A percentile compares a stretch with the other conserved stretches of the same genome.
phyloP scores from a whole-genome alignment of 2,888 invertebrate genomes.

The Digitonthophagus gazella region DNA sequence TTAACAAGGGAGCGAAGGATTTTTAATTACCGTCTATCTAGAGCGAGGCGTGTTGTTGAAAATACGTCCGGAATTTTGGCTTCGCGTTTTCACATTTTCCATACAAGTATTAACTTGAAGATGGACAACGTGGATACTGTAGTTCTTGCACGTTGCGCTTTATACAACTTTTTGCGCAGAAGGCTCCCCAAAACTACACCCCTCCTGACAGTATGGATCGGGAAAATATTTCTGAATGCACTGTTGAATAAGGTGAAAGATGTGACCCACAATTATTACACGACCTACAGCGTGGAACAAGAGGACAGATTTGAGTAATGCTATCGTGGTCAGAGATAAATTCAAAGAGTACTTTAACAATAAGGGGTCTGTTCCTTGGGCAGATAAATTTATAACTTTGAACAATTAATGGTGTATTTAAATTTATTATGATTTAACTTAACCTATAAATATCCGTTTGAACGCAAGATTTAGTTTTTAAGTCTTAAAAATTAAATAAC shows the following conservation, averaged over 20 bases:
- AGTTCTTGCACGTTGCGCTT: conserved; percentile 28
- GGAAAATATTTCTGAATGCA: conserved; percentile 24
- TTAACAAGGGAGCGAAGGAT: conserved; percentile 26
- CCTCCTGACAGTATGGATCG: conserved; percentile 27
- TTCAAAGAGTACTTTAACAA: conserved; percentile 26
- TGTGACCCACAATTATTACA: conserved; percentile 25
- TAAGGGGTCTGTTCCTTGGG: conserved; percentile 25
- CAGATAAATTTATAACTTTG: conserved; percentile 25
- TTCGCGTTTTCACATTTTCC: conserved; percentile 11
- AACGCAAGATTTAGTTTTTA: too few species aligned
- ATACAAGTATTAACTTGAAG: conserved; percentile 19
- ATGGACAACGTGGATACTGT: conserved; percentile 26
- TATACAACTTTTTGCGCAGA: conserved; percentile 31
- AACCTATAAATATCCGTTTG: too few species aligned
- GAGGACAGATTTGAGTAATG: conserved; percentile 25
- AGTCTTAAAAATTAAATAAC: too few species aligned
- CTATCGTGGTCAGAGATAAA: conserved; percentile 25
- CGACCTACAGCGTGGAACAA: conserved; percentile 26
- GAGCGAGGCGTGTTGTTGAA: conserved; percentile 29
- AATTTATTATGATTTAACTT: too few species aligned
- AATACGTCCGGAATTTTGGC: conserved; percentile 14
- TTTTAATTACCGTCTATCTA: conserved; percentile 29
- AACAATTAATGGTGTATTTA: conserved; percentile 24
- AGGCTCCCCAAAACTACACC: conserved; percentile 23
- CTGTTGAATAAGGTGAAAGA: conserved; percentile 22